phyloP scores from a whole-genome alignment of 2,888 invertebrate genomes.

The Galeruca laticollis region DNA sequence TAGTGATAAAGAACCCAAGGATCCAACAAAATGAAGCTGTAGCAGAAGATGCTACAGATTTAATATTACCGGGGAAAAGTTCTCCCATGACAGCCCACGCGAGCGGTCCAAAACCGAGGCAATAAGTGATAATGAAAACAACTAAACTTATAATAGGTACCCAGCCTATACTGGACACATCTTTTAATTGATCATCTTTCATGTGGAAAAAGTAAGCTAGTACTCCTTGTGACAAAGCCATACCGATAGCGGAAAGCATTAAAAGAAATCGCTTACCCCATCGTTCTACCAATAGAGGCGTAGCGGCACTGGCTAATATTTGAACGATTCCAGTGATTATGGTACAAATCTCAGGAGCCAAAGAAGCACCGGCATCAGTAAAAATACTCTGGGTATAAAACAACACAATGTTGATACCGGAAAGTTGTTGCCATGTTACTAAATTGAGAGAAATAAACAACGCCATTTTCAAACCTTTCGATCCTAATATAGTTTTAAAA shows the following conservation, averaged over 20 bases:
- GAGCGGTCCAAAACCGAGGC: conserved; percentile 82
- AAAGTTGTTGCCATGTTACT: conserved; percentile 84
- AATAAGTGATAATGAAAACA: conserved; percentile 81
- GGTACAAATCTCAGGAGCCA: conserved; percentile 75
- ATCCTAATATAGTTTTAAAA: conserved; percentile 59
- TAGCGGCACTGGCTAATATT: conserved; percentile 79
- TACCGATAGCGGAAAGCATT: conserved; percentile 77
- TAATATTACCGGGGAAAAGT: conserved; percentile 85
- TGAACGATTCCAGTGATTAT: conserved; percentile 86
- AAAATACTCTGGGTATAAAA: conserved; percentile 84
- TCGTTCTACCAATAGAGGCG: conserved; percentile 82
- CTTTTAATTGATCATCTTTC: conserved; percentile 73
- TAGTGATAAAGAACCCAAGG: conserved; percentile 81
- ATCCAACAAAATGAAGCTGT: conserved; percentile 84
- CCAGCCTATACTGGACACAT: conserved; percentile 71
- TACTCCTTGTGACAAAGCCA: conserved; percentile 66
- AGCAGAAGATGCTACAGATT: conserved; percentile 80
- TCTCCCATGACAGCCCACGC: conserved; percentile 90
- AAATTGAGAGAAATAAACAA: conserved; percentile 80
- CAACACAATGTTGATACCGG: conserved; percentile 84
- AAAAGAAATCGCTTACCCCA: conserved; percentile 81
- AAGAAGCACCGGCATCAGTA: conserved; percentile 61
- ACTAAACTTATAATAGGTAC: conserved; percentile 80
- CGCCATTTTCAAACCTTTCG: conserved; percentile 80
- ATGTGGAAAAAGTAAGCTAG: conserved; percentile 68